phyloP scores from a whole-genome alignment of 2,888 invertebrate genomes.

The Acanthosepion esculentum region DNA sequence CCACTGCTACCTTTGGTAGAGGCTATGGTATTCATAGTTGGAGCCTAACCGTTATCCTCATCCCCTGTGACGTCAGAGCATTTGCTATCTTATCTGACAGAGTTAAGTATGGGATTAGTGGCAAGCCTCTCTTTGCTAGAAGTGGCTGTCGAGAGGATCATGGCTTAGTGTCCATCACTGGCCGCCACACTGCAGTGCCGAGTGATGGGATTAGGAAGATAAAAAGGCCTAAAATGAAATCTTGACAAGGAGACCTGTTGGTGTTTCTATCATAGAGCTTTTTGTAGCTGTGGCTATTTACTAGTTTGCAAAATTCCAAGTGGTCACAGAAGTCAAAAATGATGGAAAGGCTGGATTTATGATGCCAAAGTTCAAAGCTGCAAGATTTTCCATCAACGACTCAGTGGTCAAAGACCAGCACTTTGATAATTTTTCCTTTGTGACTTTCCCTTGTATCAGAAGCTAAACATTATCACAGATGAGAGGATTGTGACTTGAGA shows the following conservation, averaged over 20 bases:
- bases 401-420: slow-evolving; percentile 40
- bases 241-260: slow-evolving; percentile 49
- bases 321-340: slow-evolving; percentile 46
- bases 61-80: slow-evolving; percentile 43
- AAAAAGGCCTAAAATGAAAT: slow-evolving; percentile 47
- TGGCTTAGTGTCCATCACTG: slow-evolving; percentile 48
- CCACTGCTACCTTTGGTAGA: slow-evolving; percentile 40
- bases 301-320: slow-evolving; percentile 43
- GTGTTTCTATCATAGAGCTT: slow-evolving; percentile 41
- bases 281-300: slow-evolving; percentile 47
- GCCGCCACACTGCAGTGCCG: slow-evolving; percentile 34
- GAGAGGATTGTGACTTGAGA: slow-evolving; percentile 36
- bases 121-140: slow-evolving; percentile 47
- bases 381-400: slow-evolving; percentile 42
- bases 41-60: neutral
- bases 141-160: slow-evolving; percentile 47
- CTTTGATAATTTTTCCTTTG: slow-evolving; percentile 45
- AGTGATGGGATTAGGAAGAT: slow-evolving; percentile 48
- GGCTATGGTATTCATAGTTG: slow-evolving; percentile 8
- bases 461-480: slow-evolving; percentile 41
- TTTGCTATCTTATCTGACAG: slow-evolving; percentile 48
- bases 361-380: slow-evolving; percentile 46
- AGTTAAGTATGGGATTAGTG: slow-evolving; percentile 48
- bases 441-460: slow-evolving; percentile 43
- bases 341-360: slow-evolving; percentile 47